Base-by-base conservation (phyloP, 2,113 vertebrate genomes). In the Lycaon pictus region DNA sequence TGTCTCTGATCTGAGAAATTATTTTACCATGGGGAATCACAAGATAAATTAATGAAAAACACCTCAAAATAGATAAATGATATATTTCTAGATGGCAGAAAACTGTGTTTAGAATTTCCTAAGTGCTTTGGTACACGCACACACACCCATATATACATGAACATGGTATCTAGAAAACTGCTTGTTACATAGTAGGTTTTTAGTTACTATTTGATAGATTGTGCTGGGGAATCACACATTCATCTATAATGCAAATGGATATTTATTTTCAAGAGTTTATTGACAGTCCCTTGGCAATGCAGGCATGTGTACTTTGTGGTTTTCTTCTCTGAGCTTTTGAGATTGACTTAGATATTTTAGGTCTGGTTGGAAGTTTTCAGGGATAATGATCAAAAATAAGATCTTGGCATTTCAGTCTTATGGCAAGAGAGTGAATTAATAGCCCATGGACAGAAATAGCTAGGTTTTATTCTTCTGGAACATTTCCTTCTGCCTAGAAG, bases 1-100 rank as follows among this genome's bases (percentile, higher is more conserved):
- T 77, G 15, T 84, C 25, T 84, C 48, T 67, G 6, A 87, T 88
- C 10, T 77, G 25, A 53, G 5, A 72, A 96, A 72, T 69, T 72
- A 90, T 29, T 88, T 95, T 79, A 72, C 80, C 25, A 55, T 60
- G 7, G 6, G 4, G 32, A 72, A 19, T 32, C 19, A 72, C 1
- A 25, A 69, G 17, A 55, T 69, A 87, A 93, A 10, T 51, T 71
- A 51, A 93, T 84, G 5, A 84, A 95, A 88, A 91, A 69, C n/a
- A 76, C 55, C 5, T 16, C 29, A 77, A 84, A 87, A 62, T 81
- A 90, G 71, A 35, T n/a, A 58, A 12, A 77, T 29, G 23, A 82
- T 62, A 82, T 17, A 87, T 51, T 95, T 69, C 53, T 76, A 4
- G 16, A 62, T 22, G 7, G 7, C 1, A 97, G 25, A 53, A 60